Conservation (phyloP, 2,113 vertebrate species). For the Isichthys henryi region DNA sequence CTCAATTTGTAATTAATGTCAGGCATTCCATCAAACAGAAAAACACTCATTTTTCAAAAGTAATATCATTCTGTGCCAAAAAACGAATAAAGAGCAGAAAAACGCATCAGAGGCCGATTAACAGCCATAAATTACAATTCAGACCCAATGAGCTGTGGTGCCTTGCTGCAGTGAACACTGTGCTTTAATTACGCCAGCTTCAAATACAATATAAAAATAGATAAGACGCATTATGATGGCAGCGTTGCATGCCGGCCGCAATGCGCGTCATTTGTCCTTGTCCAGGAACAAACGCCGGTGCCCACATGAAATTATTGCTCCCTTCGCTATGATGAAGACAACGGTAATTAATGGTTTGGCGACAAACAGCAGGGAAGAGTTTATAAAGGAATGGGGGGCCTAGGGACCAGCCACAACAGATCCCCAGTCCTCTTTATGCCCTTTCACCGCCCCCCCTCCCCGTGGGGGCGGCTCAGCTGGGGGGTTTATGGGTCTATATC, state of each 20-base stretch:
- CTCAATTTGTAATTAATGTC: slow-evolving; percentile 58
- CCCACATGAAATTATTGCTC: slow-evolving; percentile 70
- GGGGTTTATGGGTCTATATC: background rate
- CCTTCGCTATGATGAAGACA: slow-evolving; percentile 48
- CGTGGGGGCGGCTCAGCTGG: background rate
- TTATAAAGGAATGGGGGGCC: background rate
- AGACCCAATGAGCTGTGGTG: slow-evolving; percentile 83
- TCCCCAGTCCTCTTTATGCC: background rate
- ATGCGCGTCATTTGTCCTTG: slow-evolving; percentile 85
- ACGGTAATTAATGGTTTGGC: slow-evolving; percentile 49
- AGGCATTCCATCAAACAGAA: slow-evolving; percentile 53
- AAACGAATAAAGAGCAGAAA: slow-evolving; percentile 29
- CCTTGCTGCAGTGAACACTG: slow-evolving; percentile 63
- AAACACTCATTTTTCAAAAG: slow-evolving; percentile 55
- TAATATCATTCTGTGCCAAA: slow-evolving; percentile 39
- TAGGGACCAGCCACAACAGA: background rate
- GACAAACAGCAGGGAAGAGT: slow-evolving; percentile 23
- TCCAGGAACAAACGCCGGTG: slow-evolving; percentile 68
- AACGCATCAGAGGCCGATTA: slow-evolving; percentile 71
- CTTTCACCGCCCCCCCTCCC: background rate
- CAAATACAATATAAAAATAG: slow-evolving; percentile 78
- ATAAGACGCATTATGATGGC: slow-evolving; percentile 82
- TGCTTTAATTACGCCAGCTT: slow-evolving; percentile 79
- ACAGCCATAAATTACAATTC: slow-evolving; percentile 75
- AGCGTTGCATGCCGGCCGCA: slow-evolving; percentile 75